These are phyloP conservation scores for Apis laboriosa DNA, from an alignment of 1,140 invertebrate species.

Conservation along the genomic window DNA sequence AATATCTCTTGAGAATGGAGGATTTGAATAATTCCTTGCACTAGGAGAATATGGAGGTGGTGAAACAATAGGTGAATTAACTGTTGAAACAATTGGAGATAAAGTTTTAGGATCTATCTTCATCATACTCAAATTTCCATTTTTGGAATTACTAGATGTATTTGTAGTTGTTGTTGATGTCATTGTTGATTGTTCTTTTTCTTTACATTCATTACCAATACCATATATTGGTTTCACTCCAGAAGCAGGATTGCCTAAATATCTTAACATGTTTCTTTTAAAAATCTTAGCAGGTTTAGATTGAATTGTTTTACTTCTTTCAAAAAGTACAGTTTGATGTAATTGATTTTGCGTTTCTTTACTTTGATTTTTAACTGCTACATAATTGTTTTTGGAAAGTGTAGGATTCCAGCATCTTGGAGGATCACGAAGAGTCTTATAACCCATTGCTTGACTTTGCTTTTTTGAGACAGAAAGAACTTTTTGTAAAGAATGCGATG, in stretches of 20 bases:
- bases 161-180: conserved; percentile 47
- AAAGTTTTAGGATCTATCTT: conserved; percentile 85
- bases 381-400: conserved; percentile 80
- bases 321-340: conserved; percentile 56
- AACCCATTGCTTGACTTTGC: conserved; percentile 77
- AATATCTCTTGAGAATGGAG: conserved; percentile 72
- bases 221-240: conserved; percentile 84
- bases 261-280: conserved; percentile 83
- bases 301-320: conserved; percentile 70
- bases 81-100: conserved; percentile 79
- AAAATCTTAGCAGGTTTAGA: conserved; percentile 83
- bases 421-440: conserved; percentile 83
- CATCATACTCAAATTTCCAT: conserved; percentile 77
- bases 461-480: conserved; percentile 59
- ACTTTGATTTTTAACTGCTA: conserved; percentile 78
- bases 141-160: conserved; percentile 66
- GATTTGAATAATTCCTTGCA: conserved; percentile 76
- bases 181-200: conserved; percentile 69
- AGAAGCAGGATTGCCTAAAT: conserved; percentile 83
- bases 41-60: conserved; percentile 80
- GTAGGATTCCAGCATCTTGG: conserved; percentile 84
- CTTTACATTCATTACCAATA: conserved; percentile 72
- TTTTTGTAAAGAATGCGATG: conserved; percentile 57
- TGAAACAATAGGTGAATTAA: conserved; percentile 73
- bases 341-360: conserved; percentile 35